Evolutionary conservation across 2,113 vertebrate genomes (phyloP), one percentile per base, ranked within the genome.

Genomic region (Fregata magnificens): DNA sequence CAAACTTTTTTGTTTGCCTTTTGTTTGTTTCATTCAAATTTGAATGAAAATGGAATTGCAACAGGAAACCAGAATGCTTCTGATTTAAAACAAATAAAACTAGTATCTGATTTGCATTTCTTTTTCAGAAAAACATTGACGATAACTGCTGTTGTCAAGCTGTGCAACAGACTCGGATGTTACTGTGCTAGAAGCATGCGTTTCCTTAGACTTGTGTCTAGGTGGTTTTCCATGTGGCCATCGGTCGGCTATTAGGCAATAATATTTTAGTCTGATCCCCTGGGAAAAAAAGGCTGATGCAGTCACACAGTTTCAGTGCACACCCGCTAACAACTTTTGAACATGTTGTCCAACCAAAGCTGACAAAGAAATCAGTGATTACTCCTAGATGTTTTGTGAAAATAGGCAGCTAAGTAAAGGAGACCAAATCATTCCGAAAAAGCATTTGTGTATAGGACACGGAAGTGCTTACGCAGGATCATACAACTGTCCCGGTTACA

Each of bases 281-380:
- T n/a, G 74, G 32, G 18, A 18, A 44, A 38, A 67, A 1, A 16
- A 73, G 16, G 50, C 59, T 66, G 56, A 19, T 78, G 50, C 55
- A 40, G 8, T 34, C 50, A 10, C 34, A 19, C 10, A 20, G 58
- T 61, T 89, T 10, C 53, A 32, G 53, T 29, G 42, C 42, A 47
- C 62, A 16, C 25, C 72, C 84, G 26, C 66, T n/a, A 44, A n/a
- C 20, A 72, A 19, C 31, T 62, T 77, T 32, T 40, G 34, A 77
- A 36, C 3, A 1, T 0, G 0, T 31, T 50, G 28, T 52, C 17
- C 47, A 38, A 2, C 15, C 32, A 67, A 42, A 66, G 28, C 26
- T 74, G 55, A 40, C 20, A 49, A 49, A 82, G 40, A 12, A 82
- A 62, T 45, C 3, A 2, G 12, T 8, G 59, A 32, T 59, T 66